Base-by-base conservation (phyloP, 1,140 invertebrate species). In the Magallana ariakensis region DNA sequence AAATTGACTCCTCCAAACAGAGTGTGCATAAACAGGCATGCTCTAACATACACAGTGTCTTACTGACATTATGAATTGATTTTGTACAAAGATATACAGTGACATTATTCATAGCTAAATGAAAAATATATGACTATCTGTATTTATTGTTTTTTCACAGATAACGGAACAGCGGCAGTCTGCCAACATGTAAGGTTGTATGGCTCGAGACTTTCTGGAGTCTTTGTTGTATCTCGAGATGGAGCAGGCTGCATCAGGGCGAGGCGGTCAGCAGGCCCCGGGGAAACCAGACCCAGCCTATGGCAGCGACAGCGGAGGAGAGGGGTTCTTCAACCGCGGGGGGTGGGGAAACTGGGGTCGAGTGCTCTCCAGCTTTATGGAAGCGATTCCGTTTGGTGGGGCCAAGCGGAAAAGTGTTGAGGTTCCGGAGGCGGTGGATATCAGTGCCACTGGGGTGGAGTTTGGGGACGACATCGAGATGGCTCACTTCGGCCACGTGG, bases 401-500 rank as follows among this genome's bases (percentile, higher is more conserved):
- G 19, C 82, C 6, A 84, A 60, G 55, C 82, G 57, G 55, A 84
- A 60, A 15, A 60, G 82, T 15, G 13, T 33, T 5, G 55, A 84
- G 53, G 55, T 54, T 57, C 57, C 82, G 11, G 82, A 84, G 13
- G 82, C 22, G 5, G 55, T 82, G 16, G 80, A 82, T n/a, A 82
- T 82, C 5, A 56, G 82, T 54, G 19, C 57, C 8, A 33, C 53
- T 1, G 56, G 55, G 22, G 53, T 58, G 13, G 57, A 57, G n/a
- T 84, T 84, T 26, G 54, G 55, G 11, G 93, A 93, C 83, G 88
- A 90, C 19, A 93, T 94, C 85, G 93, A 94, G 83, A 93, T 94
- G 93, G 90, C 92, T 15, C 90, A 90, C n/a, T 89, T 94, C 46
- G 89, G 88, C 26, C 89, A 88, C 22, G 70, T 88, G 66, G 87